These are phyloP conservation scores for Coendou prehensilis DNA, from an alignment of 2,797 vertebrate species.

Conservation along the genomic window DNA sequence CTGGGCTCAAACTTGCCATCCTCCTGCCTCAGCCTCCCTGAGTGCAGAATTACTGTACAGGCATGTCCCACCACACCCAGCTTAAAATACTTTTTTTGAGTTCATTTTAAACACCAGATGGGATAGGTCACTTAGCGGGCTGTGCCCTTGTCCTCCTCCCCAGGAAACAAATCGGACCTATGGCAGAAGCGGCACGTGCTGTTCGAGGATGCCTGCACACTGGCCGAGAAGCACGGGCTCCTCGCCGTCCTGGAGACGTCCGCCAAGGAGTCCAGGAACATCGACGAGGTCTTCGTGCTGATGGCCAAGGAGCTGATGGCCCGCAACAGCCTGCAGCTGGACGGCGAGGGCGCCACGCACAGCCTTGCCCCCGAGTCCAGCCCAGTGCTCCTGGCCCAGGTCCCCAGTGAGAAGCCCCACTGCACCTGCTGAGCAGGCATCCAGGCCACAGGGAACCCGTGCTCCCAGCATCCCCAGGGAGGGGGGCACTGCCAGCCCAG, in stretches of 20 bases:
- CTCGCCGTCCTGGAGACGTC: conserved; percentile 97
- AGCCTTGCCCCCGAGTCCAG: conserved; percentile 90
- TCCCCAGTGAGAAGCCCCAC: conserved; percentile 84
- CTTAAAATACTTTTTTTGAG: neutral
- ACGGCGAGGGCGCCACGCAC: conserved; percentile 83
- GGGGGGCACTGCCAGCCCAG: neutral
- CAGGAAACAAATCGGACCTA: conserved; percentile 97
- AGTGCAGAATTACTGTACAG: neutral
- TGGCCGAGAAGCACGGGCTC: conserved; percentile 93
- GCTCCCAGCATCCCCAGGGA: rapidly evolving
- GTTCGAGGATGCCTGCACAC: conserved; percentile 95
- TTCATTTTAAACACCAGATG: neutral
- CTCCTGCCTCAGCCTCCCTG: neutral
- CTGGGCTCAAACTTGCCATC: neutral
- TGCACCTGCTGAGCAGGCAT: conserved; percentile 90
- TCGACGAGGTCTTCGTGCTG: conserved; percentile 95
- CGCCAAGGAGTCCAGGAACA: conserved; percentile 96
- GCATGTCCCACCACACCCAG: neutral
- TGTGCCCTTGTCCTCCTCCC: neutral
- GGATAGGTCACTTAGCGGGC: neutral
- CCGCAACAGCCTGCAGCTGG: conserved; percentile 92
- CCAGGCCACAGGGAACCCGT: neutral
- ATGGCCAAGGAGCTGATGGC: conserved; percentile 96
- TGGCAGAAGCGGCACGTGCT: conserved; percentile 92
- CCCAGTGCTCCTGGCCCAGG: conserved; percentile 85